Evolutionary conservation across 1,140 invertebrate species (phyloP).

Genomic region (Heliconius eleuchia): DNA sequence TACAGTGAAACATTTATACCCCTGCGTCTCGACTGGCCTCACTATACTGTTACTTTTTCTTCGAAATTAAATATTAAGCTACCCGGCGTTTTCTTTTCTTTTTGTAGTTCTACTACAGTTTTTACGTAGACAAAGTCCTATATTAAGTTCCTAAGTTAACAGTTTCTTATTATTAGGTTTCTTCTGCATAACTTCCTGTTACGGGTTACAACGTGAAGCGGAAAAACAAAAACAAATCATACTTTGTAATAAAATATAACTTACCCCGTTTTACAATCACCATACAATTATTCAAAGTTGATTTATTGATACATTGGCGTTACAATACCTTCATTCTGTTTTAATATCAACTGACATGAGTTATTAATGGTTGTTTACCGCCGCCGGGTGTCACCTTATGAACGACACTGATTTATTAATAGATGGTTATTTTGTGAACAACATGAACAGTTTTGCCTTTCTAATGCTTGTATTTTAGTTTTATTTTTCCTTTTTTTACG

Average conservation of each 20-base stretch:
- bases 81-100: too few species aligned
- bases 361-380: slow-evolving; percentile 4
- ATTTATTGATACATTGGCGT: slow-evolving; percentile 3
- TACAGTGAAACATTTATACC: too few species aligned
- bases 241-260: neutral
- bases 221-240: neutral
- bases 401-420: slow-evolving; percentile 9
- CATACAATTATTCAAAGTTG: neutral
- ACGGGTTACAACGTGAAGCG: too few species aligned
- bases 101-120: too few species aligned
- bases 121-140: too few species aligned
- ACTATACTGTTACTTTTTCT: too few species aligned
- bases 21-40: too few species aligned
- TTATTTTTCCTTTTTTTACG: neutral
- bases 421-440: neutral
- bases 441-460: neutral
- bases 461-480: neutral
- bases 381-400: slow-evolving; percentile 2
- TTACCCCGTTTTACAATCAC: too few species aligned
- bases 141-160: too few species aligned
- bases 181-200: too few species aligned
- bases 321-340: neutral
- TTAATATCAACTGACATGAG: slow-evolving; percentile 12
- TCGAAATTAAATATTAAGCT: too few species aligned
- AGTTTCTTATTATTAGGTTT: too few species aligned